These are phyloP conservation scores for Notarius lentiginosus DNA, from an alignment of 2,113 vertebrate species.

Conservation along the genomic window DNA sequence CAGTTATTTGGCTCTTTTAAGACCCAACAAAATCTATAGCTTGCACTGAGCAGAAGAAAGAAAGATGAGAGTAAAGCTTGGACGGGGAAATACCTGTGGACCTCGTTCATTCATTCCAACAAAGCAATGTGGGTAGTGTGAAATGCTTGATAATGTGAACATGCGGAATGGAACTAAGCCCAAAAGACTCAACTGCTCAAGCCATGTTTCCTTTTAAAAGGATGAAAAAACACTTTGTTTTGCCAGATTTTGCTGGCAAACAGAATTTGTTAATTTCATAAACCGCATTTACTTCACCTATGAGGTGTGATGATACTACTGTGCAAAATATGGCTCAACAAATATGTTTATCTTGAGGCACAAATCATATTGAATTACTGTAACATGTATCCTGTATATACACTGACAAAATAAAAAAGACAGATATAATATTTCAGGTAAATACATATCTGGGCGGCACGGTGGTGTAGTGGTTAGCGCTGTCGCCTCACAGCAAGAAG, in stretches of 20 bases:
- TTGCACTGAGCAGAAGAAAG: background rate
- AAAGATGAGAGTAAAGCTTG: conserved; percentile 18
- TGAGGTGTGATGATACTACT: conserved; percentile 20
- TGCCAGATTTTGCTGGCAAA: conserved; percentile 9
- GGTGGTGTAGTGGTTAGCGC: no score
- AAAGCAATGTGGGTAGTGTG: conserved; percentile 5
- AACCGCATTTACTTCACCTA: conserved; percentile 19
- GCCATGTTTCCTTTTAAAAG: background rate
- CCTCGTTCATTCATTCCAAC: conserved; percentile 6
- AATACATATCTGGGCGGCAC: background rate
- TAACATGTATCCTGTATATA: background rate
- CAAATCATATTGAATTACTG: conserved; percentile 11
- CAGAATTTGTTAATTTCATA: conserved; percentile 18
- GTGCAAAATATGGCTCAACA: conserved; percentile 16
- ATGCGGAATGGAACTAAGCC: background rate
- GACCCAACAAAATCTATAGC: conserved; percentile 35
- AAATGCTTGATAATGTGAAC: background rate
- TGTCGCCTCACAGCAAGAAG: no score
- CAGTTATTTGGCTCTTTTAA: conserved; percentile 40
- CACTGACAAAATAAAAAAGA: background rate
- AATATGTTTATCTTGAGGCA: conserved; percentile 7
- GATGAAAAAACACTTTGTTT: background rate
- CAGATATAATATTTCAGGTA: background rate
- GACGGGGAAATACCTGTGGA: conserved; percentile 10
- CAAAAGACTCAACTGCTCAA: background rate